Evolutionary conservation across 2,888 invertebrate species (phyloP), one percentile per base, ranked within the genome.

Genomic region (Nematopogon swammerdamellus): DNA sequence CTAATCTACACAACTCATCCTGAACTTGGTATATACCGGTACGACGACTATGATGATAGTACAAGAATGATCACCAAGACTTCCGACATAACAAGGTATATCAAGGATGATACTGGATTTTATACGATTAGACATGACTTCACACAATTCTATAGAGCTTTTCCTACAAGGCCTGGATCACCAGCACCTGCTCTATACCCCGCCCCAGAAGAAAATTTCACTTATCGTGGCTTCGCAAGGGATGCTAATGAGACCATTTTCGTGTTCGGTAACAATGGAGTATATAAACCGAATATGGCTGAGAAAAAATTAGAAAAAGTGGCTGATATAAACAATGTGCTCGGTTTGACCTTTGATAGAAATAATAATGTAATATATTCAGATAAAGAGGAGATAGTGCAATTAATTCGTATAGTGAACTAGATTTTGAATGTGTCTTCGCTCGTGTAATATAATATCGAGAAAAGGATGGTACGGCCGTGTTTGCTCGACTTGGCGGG

Each of bases 1-100:
- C 18, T 73, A 1, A 75, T 72, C 51, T 75, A 60, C 52, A 65
- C 68, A 0, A 58, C 59, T 10, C 73, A 64, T 44, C 75, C 75
- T 0, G 58, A 61, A 0, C 71, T 71, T 48, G 67, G 71, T 49
- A 29, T 75, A 0, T 72, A 66, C 50, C 62, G 62, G 0, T 54
- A 64, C 6, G 51, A 55, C 1, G 58, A 72, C 44, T 72, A 65
- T 1, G 56, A 63, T 49, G 51, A 60, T 1, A 52, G 30, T 2
- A 62, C 17, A 45, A 25, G n/a, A n/a, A n/a, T n/a, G n/a, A 67
- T 48, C 68, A 68, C 20, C 53, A 57, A 48, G 72, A 73, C 53
- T 59, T 75, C 10, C 68, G 75, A 63, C 70, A 72, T 45, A 71
- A 68, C 0, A 72, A 71, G 59, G 68, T 73, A 0, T n/a, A 69